Evolutionary conservation across 1,140 invertebrate genomes (phyloP), one percentile per base, ranked within the genome.

Genomic region (Drosophila kepulauana): DNA sequence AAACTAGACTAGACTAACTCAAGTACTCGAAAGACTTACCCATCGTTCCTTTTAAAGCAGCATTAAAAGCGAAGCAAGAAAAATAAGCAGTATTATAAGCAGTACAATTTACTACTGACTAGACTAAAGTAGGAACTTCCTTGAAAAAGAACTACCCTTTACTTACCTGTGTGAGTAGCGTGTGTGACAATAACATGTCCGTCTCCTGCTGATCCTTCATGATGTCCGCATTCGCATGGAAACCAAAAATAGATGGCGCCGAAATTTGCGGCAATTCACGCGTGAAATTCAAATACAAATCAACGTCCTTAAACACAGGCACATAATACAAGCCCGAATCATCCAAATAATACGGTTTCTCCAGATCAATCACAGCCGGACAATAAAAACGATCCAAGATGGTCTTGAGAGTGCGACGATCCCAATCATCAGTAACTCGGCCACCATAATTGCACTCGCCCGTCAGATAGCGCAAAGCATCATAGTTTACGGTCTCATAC

Each of bases 391-490:
- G 96, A 64, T 94, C 93, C 7, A 99, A 93, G 63, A 98, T 96
- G 4, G 97, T 98, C 70, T 94, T 96, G 11, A 99, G 93, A 2
- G 96, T 97, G 57, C 98, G 94, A 52, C 98, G 94, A 93, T 99
- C 98, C 97, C 97, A 98, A 84, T 98, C 96, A 90, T 99, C 98
- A 0, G 98, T 99, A 1, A 99, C 98, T 88, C 97, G 94, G 0
- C 98, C 98, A 25, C 98, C 98, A 85, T 99, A 99, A 94, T 99
- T 99, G 91, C 98, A 99, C 93, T 99, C 98, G 7, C 98, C 98
- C 0, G 97, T 98, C 62, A 99, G 93, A 93, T 99, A 99, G 4
- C 95, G 94, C 5, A 99, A 89, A 0, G 98, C 98, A 51, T 97
- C 97, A 91, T 96, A 98, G 87, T 98, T 98, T 0, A 99, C 95